These are phyloP conservation scores for Sarcophaga peregrina DNA, from an alignment of 1,140 invertebrate species.

Conservation along the genomic window DNA sequence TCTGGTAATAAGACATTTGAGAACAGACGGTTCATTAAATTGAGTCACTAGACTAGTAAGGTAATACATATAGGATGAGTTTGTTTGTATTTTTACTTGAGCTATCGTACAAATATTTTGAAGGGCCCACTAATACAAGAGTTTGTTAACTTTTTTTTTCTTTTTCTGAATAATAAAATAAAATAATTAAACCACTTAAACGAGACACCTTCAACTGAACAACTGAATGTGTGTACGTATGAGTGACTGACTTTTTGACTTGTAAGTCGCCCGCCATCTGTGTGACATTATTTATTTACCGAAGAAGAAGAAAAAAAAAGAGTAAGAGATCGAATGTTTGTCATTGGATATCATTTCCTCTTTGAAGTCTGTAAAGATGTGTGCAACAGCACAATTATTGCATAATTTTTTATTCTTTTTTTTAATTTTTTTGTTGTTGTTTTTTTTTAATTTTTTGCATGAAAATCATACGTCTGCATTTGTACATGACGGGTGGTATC, in stretches of 20 bases:
- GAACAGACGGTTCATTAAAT: not conserved
- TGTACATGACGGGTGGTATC: not conserved
- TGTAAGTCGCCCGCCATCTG: not conserved
- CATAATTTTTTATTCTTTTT: conserved; percentile 23
- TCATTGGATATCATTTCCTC: conserved; percentile 40
- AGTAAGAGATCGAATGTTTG: not conserved
- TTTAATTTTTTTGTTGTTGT: not conserved
- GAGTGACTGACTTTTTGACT: not conserved
- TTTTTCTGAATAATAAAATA: too few relatives aligned
- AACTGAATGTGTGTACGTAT: too few relatives aligned
- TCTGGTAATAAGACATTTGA: conserved; percentile 19
- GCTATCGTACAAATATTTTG: not conserved
- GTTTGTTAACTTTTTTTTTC: too few relatives aligned
- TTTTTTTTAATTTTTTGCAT: not conserved
- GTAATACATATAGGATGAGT: not conserved
- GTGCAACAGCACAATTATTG: conserved; percentile 9
- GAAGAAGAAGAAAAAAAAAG: too few relatives aligned
- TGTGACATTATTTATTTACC: too few relatives aligned
- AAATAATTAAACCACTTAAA: not conserved
- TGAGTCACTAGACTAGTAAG: conserved; percentile 37
- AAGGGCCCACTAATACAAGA: conserved; percentile 14
- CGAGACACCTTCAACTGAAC: not conserved
- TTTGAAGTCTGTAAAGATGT: conserved; percentile 37
- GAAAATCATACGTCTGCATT: conserved; percentile 4
- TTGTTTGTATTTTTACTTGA: too few relatives aligned